Evolutionary conservation across 2,113 vertebrate species (phyloP).

Genomic region (Gallinago undulata): DNA sequence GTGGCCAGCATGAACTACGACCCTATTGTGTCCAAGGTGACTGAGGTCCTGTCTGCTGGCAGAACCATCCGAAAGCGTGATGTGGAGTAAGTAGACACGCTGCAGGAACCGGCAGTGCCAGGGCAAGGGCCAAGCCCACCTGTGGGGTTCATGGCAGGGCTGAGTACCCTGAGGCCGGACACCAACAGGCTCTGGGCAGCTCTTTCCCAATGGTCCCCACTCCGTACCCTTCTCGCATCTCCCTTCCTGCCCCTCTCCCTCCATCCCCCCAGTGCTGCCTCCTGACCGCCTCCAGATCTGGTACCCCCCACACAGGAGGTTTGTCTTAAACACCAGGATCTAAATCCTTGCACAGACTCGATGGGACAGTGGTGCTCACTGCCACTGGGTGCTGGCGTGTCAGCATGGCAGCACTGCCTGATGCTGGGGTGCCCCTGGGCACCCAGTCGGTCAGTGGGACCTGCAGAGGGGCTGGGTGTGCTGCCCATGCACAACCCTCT

Average conservation of each 20-base stretch:
- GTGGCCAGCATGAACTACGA: conserved; percentile 99
- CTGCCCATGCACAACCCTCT: background rate
- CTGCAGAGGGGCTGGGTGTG: background rate
- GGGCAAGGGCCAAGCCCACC: background rate
- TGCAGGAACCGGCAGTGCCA: background rate
- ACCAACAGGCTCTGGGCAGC: accelerated
- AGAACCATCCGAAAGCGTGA: conserved; percentile 93
- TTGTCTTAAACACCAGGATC: background rate
- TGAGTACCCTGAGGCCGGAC: background rate
- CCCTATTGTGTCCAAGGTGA: conserved; percentile 95
- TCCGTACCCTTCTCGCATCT: background rate
- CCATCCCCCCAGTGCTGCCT: background rate
- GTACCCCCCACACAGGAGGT: accelerated
- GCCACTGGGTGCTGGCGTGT: background rate
- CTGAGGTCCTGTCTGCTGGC: conserved; percentile 91
- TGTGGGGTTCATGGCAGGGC: background rate
- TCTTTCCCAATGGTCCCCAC: background rate
- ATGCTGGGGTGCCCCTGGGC: background rate
- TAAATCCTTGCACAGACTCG: background rate
- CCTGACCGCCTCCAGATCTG: background rate
- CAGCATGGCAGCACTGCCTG: background rate
- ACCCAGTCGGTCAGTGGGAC: background rate
- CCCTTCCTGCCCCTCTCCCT: background rate
- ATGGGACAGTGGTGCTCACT: background rate
- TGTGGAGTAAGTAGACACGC: conserved; percentile 88